These are phyloP conservation scores for Caenorhabditis macrosperma DNA, from an alignment of 2,888 invertebrate species.

Conservation along the genomic window DNA sequence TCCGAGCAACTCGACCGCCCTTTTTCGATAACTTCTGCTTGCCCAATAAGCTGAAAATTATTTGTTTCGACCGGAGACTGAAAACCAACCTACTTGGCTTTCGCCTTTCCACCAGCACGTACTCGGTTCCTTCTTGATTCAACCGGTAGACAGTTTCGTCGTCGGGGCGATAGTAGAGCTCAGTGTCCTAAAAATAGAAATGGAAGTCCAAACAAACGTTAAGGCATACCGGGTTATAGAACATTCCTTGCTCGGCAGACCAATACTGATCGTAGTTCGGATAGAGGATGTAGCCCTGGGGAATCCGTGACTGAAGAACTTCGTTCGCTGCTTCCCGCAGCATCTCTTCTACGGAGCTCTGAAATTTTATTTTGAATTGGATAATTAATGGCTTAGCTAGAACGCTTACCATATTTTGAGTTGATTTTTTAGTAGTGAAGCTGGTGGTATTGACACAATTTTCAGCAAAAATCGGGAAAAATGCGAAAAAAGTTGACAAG, in stretches of 20 bases:
- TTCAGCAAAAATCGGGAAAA: background rate
- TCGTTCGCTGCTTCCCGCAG: constrained; percentile 72
- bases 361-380: background rate
- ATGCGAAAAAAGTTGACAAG: background rate
- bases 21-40: constrained; percentile 49
- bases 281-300: constrained; percentile 70
- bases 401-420: constrained; percentile 1
- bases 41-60: constrained; percentile 66
- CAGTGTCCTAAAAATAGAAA: constrained; percentile 64
- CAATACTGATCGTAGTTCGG: constrained; percentile 75
- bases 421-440: background rate
- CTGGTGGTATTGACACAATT: background rate
- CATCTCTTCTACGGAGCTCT: constrained; percentile 73
- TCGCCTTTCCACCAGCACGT: constrained; percentile 52
- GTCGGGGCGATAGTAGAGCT: constrained; percentile 69
- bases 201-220: no score
- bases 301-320: constrained; percentile 63
- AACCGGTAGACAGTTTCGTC: constrained; percentile 71
- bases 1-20: constrained; percentile 53
- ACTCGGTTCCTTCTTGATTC: constrained; percentile 62
- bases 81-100: constrained; percentile 48
- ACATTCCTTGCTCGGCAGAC: constrained; percentile 71
- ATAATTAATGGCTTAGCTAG: background rate
- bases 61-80: background rate
- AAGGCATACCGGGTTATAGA: constrained; percentile 71